phyloP scores from a whole-genome alignment of 2,113 vertebrate genomes.

The Eurystomus gularis region DNA sequence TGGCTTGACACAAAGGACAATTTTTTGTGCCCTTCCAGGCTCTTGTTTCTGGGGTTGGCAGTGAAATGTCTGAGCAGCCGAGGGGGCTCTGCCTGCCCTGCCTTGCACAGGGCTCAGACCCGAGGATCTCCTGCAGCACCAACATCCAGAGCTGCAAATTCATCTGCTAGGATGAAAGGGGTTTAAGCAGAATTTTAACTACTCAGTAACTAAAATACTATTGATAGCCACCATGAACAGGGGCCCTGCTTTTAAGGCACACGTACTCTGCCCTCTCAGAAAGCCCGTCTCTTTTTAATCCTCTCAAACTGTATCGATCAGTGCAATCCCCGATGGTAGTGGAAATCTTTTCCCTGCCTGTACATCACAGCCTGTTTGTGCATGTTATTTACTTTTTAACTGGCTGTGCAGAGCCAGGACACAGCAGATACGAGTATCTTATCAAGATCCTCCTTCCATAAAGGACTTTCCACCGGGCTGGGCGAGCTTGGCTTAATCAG shows the following conservation, averaged over 20 bases:
- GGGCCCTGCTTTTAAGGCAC: not conserved
- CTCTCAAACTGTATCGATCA: rapidly evolving
- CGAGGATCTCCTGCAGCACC: rapidly evolving
- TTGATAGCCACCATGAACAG: not conserved
- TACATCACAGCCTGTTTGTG: not conserved
- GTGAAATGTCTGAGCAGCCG: not conserved
- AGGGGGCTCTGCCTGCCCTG: not conserved
- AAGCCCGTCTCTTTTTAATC: not conserved
- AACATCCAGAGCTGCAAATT: not conserved
- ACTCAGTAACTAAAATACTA: not conserved
- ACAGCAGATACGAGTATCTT: not conserved
- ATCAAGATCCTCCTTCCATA: constrained; percentile 29
- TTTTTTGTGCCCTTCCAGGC: not conserved
- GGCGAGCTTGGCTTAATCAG: not conserved
- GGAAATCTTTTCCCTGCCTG: not conserved
- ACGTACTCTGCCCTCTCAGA: not conserved
- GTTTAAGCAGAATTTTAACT: not conserved
- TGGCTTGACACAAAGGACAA: not conserved
- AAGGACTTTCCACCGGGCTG: not conserved
- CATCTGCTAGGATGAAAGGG: not conserved
- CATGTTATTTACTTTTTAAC: not conserved
- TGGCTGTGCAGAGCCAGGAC: not conserved
- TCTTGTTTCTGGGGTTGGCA: not conserved
- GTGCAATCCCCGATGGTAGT: not conserved
- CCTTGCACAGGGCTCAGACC: not conserved